Conservation (phyloP, 2,797 vertebrate species). For the Harpagifer antarcticus region DNA sequence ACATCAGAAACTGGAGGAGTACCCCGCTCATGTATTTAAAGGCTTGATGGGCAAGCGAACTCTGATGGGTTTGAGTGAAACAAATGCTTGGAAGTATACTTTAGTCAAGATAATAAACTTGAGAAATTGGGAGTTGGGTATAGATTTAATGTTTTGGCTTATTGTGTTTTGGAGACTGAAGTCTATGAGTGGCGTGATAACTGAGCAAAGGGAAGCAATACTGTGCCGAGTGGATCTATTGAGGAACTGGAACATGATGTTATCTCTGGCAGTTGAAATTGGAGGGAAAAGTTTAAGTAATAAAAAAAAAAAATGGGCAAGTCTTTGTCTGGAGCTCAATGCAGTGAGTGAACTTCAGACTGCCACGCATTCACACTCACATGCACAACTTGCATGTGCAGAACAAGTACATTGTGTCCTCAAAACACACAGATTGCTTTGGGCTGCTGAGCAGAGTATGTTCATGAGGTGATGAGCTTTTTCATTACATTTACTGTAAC, state of each 20-base stretch:
- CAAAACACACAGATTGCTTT: slow-evolving; percentile 2
- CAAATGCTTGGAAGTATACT: background rate
- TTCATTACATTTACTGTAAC: background rate
- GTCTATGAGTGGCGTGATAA: background rate
- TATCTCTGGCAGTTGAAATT: slow-evolving; percentile 5
- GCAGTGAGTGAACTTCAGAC: background rate
- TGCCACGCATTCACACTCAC: background rate
- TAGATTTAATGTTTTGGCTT: slow-evolving; percentile 6
- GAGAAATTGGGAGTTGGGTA: background rate
- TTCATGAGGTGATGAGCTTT: slow-evolving; percentile 7
- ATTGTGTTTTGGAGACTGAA: slow-evolving; percentile 11
- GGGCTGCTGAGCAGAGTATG: slow-evolving; percentile 1
- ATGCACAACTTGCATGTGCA: slow-evolving; percentile 20
- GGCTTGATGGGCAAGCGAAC: background rate
- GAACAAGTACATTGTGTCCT: slow-evolving; percentile 53
- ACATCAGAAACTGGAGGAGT: background rate
- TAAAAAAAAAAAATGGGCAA: background rate
- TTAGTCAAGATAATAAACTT: background rate
- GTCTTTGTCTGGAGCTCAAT: background rate
- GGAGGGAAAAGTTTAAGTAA: background rate
- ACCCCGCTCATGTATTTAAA: background rate
- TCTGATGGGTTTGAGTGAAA: background rate
- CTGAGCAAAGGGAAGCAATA: background rate
- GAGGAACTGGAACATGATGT: slow-evolving; percentile 26
- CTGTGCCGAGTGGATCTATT: background rate